Evolutionary conservation across 1,140 invertebrate species (phyloP), one percentile per base, ranked within the genome.

Genomic region (Dendroctonus valens): DNA sequence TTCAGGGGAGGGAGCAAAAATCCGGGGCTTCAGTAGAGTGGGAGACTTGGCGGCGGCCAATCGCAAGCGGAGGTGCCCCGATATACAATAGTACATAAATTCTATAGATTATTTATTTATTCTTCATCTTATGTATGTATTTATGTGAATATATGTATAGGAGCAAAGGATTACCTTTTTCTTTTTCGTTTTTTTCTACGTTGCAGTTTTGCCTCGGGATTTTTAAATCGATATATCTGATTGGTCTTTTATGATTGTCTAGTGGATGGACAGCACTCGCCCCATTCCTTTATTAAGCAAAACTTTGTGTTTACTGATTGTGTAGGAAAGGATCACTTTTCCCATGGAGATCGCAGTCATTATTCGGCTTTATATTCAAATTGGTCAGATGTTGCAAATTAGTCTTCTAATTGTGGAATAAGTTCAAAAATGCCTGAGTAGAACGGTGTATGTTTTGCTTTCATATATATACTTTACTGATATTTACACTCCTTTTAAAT

Each of bases 41-140:
- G 77, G 76, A 67, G 65, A 73, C 52, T 54, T 51, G 61, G 48
- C 8, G 50, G 14, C 65, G 65, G 69, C 77, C 76, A 78, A 78
- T 78, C 64, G 62, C 52, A 42, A 49, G 8, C 6, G 46, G 49
- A 53, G 64, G 44, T 70, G 55, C 61, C 68, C 74, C 76, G 73
- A 78, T 78, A 76, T 76, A 79, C 76, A 79, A 79, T 79, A 78
- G 72, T 79, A 76, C 75, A 79, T 79, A 79, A 78, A 79, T 79
- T 78, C 75, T 79, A 79, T 78, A 76, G 77, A 79, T 79, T 79
- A 79, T 79, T 79, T 79, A 79, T 79, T 79, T 79, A 79, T 79
- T 78, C 76, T 72, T 73, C 75, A 76, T 74, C 72, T 78, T 78
- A 77, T 77, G 72, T 78, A 78, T 78, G 75, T 76, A 76, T 76